Percentiles rank a stretch among this genome's conserved stretches.
Evolutionary conservation across 2,797 vertebrate species (phyloP).

Genomic region (Carapus acus): DNA sequence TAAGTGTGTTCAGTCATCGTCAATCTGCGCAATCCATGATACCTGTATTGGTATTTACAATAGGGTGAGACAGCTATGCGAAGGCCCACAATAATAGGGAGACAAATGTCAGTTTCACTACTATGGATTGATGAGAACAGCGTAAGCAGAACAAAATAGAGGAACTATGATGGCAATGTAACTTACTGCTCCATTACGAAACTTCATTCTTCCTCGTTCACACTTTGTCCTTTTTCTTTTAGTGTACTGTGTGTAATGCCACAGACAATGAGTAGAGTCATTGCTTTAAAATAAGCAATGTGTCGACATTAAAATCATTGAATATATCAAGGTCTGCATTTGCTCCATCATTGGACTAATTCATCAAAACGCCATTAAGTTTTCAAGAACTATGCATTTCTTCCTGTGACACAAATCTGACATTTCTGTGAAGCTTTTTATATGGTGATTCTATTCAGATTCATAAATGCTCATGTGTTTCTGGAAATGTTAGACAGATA

Average conservation of each 20-base stretch:
- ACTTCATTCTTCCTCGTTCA: conserved; percentile 70
- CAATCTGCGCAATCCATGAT: too few relatives aligned
- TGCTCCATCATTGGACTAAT: conserved; percentile 3
- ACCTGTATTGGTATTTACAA: conserved; percentile 1
- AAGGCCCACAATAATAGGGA: conserved; percentile 37
- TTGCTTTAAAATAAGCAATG: conserved; percentile 2
- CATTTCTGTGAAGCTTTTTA: too few relatives aligned
- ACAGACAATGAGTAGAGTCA: conserved; percentile 30
- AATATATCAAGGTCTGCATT: not conserved
- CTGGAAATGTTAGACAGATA: conserved; percentile 22
- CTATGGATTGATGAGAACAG: conserved; percentile 67
- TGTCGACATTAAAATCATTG: not conserved
- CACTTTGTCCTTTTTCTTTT: conserved; percentile 60
- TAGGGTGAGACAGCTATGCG: conserved; percentile 4
- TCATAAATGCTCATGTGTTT: conserved; percentile 28
- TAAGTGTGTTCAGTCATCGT: conserved; percentile 8
- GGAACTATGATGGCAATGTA: conserved; percentile 68
- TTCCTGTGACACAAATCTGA: conserved; percentile 1
- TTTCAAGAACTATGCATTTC: not conserved
- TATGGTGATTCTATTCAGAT: too few relatives aligned
- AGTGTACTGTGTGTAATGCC: conserved; percentile 41
- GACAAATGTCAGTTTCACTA: conserved; percentile 66
- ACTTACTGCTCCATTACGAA: conserved; percentile 70
- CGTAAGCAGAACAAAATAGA: conserved; percentile 72
- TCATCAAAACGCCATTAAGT: not conserved